Evolutionary conservation across 1,140 invertebrate species (phyloP), one percentile per base, ranked within the genome.

Genomic region (Magallana gigas): DNA sequence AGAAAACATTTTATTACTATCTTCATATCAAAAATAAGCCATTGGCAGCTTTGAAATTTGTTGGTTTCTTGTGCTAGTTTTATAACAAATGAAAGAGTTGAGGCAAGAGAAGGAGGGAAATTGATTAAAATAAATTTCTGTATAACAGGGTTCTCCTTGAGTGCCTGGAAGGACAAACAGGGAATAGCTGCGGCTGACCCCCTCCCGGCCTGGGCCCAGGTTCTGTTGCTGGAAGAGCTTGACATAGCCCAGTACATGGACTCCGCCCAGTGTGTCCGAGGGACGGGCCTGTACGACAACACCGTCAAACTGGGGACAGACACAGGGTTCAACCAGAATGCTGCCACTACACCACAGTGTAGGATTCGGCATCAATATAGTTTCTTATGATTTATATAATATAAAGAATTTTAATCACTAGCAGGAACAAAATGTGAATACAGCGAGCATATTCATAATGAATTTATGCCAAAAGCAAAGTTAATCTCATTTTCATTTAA

Each of bases 201-300:
- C 6, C 48, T 86, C 8, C 85, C 85, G 16, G 57, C 12, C 4
- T 86, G 59, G 76, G 85, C 71, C 8, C 16, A 59, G 14, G 29
- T 36, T n/a, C 76, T 86, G 23, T 64, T 86, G 36, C 23, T 82
- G 57, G 85, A 86, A 23, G 85, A 86, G 29, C 14, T 86, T 16
- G 85, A 80, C 56, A 48, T 86, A 1, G 23, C 57, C 18, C 76
- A 59, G 23, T 86, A 82, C 57, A 57, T 86, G 9, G 23, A 62
- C 18, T 18, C 14, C 3, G 23, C 57, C 36, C 76, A 86, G 59
- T 86, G 85, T 64, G n/a, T 29, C 14, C 14, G 23, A 57, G 76
- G 80, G 11, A 62, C 29, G 8, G 80, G 57, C 1, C 57, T 82
- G 71, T 86, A 86, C 36, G 48, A 48, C 68, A 85, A 57, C 14